Evolutionary conservation across 2,113 vertebrate species (phyloP).

Genomic region (Pangasianodon hypophthalmus): DNA sequence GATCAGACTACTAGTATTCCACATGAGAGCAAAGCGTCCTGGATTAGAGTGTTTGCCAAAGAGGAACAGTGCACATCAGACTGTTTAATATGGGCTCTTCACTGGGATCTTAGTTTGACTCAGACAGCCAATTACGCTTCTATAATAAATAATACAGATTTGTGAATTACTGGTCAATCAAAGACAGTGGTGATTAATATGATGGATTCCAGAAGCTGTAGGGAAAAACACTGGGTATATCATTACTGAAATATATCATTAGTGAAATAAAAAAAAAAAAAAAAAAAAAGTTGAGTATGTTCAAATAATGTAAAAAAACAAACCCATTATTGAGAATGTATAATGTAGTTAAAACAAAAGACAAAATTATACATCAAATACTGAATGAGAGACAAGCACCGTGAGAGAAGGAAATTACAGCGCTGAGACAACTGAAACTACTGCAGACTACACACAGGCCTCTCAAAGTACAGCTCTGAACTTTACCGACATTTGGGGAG

Average conservation of each 20-base stretch:
- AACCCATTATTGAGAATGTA: slow-evolving; percentile 28
- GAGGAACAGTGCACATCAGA: not conserved
- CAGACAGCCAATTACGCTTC: not conserved
- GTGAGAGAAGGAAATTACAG: slow-evolving; percentile 45
- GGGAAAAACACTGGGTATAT: slow-evolving; percentile 25
- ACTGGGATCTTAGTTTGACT: not conserved
- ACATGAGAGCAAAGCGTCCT: not conserved
- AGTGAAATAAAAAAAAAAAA: slow-evolving; percentile 16
- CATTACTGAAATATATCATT: slow-evolving; percentile 36
- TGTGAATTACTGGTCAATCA: not conserved
- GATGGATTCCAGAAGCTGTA: slow-evolving; percentile 24
- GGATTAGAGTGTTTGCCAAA: not conserved
- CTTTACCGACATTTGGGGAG: slow-evolving; percentile 33
- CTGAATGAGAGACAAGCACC: slow-evolving; percentile 49
- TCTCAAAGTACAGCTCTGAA: slow-evolving; percentile 40
- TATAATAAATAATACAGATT: slow-evolving; percentile 27
- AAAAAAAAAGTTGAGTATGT: slow-evolving; percentile 20
- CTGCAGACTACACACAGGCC: slow-evolving; percentile 33
- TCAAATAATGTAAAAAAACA: slow-evolving; percentile 46
- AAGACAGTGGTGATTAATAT: slow-evolving; percentile 15
- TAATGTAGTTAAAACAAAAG: slow-evolving; percentile 50
- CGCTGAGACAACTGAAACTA: slow-evolving; percentile 45
- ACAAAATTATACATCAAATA: slow-evolving; percentile 59
- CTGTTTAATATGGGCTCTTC: not conserved
- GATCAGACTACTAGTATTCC: slow-evolving; percentile 9